Evolutionary conservation across 2,113 vertebrate genomes (phyloP).

Genomic region (Herpetotheres cachinnans): DNA sequence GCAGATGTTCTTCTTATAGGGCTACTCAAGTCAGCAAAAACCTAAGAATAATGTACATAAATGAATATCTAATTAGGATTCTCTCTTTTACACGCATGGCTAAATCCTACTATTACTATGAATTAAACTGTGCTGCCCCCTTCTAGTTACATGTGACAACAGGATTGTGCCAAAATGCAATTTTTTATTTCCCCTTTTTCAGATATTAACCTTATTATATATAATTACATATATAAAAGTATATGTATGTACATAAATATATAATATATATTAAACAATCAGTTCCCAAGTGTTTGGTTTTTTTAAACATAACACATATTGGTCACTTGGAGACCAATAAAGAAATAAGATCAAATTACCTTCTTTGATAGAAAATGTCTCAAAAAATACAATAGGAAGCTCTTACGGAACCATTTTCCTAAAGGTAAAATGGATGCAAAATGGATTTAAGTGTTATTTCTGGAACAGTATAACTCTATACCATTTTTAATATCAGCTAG

Average conservation of each 20-base stretch:
- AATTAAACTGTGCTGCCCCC: background rate
- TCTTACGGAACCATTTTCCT: background rate
- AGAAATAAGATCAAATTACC: background rate
- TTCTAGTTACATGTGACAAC: background rate
- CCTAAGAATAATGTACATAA: background rate
- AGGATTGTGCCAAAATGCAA: background rate
- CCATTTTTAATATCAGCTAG: background rate
- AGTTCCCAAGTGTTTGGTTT: background rate
- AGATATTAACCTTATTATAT: background rate
- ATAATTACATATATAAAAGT: background rate
- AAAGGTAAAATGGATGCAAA: background rate
- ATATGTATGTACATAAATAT: background rate
- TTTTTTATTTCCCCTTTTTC: background rate
- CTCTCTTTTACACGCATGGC: background rate
- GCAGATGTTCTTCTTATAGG: background rate
- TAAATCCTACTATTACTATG: background rate
- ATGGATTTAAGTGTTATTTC: background rate
- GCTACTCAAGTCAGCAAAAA: background rate
- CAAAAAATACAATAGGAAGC: background rate
- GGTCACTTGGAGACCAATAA: background rate
- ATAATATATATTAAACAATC: background rate
- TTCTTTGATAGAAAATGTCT: background rate
- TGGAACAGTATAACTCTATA: background rate
- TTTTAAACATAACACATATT: background rate
- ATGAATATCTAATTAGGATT: background rate